Evolutionary conservation across 35 echinoderm and acorn worm species (phyloP).

Genomic region (Lytechinus variegatus): DNA sequence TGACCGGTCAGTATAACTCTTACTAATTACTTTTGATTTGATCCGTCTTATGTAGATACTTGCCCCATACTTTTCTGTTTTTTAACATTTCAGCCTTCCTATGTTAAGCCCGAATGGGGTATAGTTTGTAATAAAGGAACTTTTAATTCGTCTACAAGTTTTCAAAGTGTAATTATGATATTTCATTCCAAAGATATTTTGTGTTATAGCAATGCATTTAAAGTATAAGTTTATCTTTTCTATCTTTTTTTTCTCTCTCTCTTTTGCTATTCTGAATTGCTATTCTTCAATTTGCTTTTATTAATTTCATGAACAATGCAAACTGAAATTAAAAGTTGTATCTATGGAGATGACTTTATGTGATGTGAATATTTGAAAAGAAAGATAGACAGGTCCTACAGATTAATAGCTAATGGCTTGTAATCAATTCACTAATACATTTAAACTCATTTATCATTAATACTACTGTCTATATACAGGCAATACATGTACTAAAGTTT

Average conservation of each 20-base stretch:
- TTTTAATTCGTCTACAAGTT: constrained; percentile 7
- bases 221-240: background rate
- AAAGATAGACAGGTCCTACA: background rate
- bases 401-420: background rate
- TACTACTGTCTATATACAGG: constrained; percentile 23
- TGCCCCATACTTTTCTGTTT: background rate
- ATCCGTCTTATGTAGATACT: background rate
- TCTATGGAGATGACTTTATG: background rate
- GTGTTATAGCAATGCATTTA: background rate
- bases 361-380: background rate
- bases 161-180: constrained; percentile 34
- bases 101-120: background rate
- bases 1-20: background rate
- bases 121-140: background rate
- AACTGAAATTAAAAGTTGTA: background rate
- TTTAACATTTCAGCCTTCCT: background rate
- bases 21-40: background rate
- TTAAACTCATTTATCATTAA: background rate
- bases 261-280: background rate
- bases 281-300: background rate
- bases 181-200: constrained; percentile 42
- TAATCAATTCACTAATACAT: background rate
- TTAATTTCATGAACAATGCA: background rate
- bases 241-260: background rate
- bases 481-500: constrained; percentile 40